These are phyloP conservation scores for Melanotaenia duboulayi DNA, from an alignment of 2,113 vertebrate species.

Conservation along the genomic window DNA sequence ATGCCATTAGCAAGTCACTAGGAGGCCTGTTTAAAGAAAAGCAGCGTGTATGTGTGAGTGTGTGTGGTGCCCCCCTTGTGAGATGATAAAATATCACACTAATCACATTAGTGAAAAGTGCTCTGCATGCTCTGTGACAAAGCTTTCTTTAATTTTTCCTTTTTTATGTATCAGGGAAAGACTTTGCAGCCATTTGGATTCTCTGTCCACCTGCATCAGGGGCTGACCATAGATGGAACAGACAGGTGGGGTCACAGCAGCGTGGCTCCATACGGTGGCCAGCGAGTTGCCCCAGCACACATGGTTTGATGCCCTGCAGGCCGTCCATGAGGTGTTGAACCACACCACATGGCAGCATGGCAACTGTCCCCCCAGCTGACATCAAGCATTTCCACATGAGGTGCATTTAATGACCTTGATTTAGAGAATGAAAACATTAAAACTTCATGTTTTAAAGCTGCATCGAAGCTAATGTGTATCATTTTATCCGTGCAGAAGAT, in stretches of 20 bases:
- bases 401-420: conserved; percentile 4
- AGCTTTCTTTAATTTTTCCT: background rate
- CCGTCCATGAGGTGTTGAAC: conserved; percentile 57
- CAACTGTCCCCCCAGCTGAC: conserved; percentile 57
- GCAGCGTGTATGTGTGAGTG: conserved; percentile 28
- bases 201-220: conserved; percentile 10
- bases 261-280: conserved; percentile 44
- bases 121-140: conserved; percentile 9
- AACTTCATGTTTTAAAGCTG: conserved; percentile 19
- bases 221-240: conserved; percentile 9
- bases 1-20: conserved; percentile 41
- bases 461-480: background rate
- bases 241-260: conserved; percentile 51
- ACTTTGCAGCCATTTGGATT: background rate
- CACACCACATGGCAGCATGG: conserved; percentile 32
- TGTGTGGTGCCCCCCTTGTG: conserved; percentile 17
- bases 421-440: background rate
- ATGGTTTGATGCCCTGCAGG: conserved; percentile 58
- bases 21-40: conserved; percentile 34
- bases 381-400: conserved; percentile 38
- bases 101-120: conserved; percentile 53
- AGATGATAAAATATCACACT: conserved; percentile 55
- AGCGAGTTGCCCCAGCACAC: conserved; percentile 33
- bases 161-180: conserved; percentile 9
- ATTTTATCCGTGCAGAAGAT: conserved; percentile 1